Conservation (phyloP, 2,113 vertebrate genomes). For the Strix uralensis region DNA sequence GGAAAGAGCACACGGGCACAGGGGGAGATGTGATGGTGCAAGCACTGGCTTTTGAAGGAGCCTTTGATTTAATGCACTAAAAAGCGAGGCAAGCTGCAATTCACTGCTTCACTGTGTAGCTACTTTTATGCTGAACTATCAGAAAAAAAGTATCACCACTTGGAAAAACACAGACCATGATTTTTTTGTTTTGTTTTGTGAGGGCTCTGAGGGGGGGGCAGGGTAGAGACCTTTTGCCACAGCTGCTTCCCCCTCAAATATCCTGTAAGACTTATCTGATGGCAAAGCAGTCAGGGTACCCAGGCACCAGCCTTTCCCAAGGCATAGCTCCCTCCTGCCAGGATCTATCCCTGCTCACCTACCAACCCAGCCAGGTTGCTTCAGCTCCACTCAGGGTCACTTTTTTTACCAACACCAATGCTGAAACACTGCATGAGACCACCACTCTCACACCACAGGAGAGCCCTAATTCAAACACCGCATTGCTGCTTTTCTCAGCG, state of each 20-base stretch:
- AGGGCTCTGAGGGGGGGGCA: not conserved
- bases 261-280: not conserved
- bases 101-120: not conserved
- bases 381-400: not conserved
- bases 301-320: not conserved
- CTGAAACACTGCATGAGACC: not conserved
- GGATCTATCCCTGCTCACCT: not conserved
- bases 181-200: not conserved
- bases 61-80: not conserved
- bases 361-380: not conserved
- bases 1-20: not conserved
- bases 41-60: not conserved
- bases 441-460: fast-evolving
- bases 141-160: not conserved
- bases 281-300: not conserved
- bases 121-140: not conserved
- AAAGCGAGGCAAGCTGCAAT: not conserved
- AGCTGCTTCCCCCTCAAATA: not conserved
- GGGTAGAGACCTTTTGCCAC: not conserved
- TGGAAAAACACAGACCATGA: not conserved
- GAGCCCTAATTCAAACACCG: not conserved
- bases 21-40: not conserved
- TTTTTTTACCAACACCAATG: not conserved
- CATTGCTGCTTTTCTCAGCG: not conserved
- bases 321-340: not conserved